Base-by-base conservation (phyloP, 1,140 invertebrate genomes). In the Planococcus citri region DNA sequence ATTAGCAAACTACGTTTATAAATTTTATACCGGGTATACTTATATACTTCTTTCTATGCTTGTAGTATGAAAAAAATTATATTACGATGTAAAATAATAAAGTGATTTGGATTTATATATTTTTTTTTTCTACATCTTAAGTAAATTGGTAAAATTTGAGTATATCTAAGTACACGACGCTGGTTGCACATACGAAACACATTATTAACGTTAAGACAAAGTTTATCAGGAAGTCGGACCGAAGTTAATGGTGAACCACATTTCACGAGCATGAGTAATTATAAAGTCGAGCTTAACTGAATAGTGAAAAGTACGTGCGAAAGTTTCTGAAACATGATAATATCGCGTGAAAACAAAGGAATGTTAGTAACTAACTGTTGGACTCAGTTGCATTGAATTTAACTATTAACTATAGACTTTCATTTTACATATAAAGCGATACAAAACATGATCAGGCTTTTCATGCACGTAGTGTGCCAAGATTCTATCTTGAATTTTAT, bases 361-460 rank as follows among this genome's bases (percentile, higher is more conserved):
- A 51, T 51, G 41, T 51, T 20, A 20, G 41, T 51, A 51, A 51
- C 41, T 51, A 51, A 51, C 41, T 51, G 41, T 51, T 51, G 41
- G 41, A 51, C 41, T 51, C 41, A 51, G 41, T 51, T 51, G 41
- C 41, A 51, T 51, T 51, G 41, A 51, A 51, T 51, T 51, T 51
- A 51, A 51, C 41, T 17, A 51, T 51, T 51, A 51, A 51, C 41
- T 51, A 51, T 51, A 51, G 41, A 20, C 41, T 51, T 51, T 51
- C 41, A 17, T 14, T 14, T 51, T n/a, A 37, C 33, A 14, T 37
- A 51, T 14, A n/a, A 51, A 51, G 41, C 41, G n/a, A 51, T 51
- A 51, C n/a, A 51, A 51, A 17, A n/a, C n/a, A n/a, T 2, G n/a
- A 20, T 20, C 3, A 51, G 17, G 17, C n/a, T n/a, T n/a, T n/a